Evolutionary conservation across 2,888 invertebrate genomes (phyloP).

Genomic region (Digitonthophagus gazella): DNA sequence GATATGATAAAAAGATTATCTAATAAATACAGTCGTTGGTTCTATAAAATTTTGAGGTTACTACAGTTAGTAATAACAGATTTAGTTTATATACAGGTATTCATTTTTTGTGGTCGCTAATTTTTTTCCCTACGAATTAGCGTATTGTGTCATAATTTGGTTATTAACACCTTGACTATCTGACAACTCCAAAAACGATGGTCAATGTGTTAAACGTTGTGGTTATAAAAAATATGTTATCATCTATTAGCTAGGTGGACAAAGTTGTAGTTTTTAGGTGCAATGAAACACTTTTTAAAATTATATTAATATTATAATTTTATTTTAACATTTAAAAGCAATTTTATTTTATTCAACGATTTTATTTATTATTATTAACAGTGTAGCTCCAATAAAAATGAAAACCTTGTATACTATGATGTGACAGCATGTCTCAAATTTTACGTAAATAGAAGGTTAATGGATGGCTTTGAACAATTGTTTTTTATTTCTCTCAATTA

Average conservation of each 20-base stretch:
- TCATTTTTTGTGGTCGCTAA: not conserved
- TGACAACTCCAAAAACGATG: too few relatives aligned
- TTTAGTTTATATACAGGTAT: not conserved
- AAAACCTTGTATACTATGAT: not conserved
- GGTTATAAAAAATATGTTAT: too few relatives aligned
- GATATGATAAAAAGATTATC: not conserved
- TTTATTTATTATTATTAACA: not conserved
- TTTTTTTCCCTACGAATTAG: not conserved
- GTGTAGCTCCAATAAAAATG: not conserved
- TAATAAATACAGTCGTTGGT: not conserved
- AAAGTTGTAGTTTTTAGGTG: not conserved
- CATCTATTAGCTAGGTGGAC: not conserved
- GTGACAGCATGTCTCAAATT: too few relatives aligned
- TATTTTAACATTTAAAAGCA: not conserved
- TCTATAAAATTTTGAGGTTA: not conserved
- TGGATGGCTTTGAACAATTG: too few relatives aligned
- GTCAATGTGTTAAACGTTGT: too few relatives aligned
- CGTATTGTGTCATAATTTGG: too few relatives aligned
- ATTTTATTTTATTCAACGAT: not conserved
- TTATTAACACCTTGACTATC: too few relatives aligned
- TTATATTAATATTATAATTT: too few relatives aligned
- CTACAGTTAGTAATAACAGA: not conserved
- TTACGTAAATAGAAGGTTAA: too few relatives aligned
- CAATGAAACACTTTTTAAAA: too few relatives aligned
- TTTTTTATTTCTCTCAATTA: too few relatives aligned